These are phyloP conservation scores for Bombus pyrosoma DNA, from an alignment of 1,140 invertebrate genomes.

Conservation along the genomic window DNA sequence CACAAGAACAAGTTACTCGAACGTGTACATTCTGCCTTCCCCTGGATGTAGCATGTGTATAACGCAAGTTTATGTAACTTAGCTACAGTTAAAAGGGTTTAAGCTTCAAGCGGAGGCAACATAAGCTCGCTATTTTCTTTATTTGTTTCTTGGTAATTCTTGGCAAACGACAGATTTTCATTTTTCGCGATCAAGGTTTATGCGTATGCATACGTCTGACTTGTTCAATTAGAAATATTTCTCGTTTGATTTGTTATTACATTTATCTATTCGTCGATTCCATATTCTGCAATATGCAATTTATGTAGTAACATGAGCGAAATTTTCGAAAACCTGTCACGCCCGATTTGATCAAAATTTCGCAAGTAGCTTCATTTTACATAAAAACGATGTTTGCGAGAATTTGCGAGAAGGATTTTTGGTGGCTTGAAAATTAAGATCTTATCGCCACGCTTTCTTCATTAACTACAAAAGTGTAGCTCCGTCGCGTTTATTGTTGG, in stretches of 20 bases:
- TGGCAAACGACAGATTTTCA: background rate
- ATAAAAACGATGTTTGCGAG: too few species aligned
- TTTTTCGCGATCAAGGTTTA: background rate
- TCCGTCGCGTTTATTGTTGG: too few species aligned
- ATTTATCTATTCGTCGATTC: too few species aligned
- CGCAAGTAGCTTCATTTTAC: too few species aligned
- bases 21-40: slow-evolving; percentile 40
- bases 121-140: background rate
- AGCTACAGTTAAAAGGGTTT: background rate
- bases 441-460: too few species aligned
- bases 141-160: background rate
- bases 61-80: slow-evolving; percentile 17
- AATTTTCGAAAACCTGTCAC: too few species aligned
- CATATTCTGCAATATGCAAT: background rate
- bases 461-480: too few species aligned
- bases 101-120: background rate
- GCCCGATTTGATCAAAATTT: too few species aligned
- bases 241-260: too few species aligned
- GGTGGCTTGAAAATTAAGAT: too few species aligned
- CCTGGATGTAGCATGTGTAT: background rate
- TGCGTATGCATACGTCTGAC: background rate
- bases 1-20: slow-evolving; percentile 59
- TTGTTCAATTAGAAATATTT: background rate
- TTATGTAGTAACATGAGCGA: background rate
- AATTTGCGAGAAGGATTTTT: too few species aligned